phyloP scores from a whole-genome alignment of 2,888 invertebrate species.

The Tetranychus truncatus region DNA sequence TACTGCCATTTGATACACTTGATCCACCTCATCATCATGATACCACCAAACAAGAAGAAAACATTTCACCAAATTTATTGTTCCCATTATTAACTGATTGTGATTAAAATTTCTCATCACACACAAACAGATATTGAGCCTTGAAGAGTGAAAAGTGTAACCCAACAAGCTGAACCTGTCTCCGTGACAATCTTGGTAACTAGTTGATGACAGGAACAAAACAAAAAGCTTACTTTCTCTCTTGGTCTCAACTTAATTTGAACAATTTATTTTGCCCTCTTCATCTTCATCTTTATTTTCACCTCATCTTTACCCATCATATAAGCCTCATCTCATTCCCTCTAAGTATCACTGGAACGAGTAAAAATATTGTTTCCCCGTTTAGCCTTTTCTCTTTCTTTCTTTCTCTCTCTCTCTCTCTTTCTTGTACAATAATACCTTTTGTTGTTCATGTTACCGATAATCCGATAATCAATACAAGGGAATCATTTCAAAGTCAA shows the following conservation, averaged over 20 bases:
- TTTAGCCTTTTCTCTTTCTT: too few relatives aligned
- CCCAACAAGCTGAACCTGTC: background rate
- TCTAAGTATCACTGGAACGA: background rate
- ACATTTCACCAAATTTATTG: too few relatives aligned
- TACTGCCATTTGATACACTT: slow-evolving; percentile 1
- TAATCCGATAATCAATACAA: background rate
- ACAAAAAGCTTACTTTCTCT: background rate
- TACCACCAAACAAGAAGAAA: background rate
- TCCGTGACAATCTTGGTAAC: background rate
- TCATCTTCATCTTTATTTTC: background rate
- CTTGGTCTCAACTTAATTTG: background rate
- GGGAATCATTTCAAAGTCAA: background rate
- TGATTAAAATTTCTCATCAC: background rate
- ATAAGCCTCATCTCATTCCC: background rate
- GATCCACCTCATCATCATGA: background rate
- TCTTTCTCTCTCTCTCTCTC: too few relatives aligned
- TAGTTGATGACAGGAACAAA: background rate
- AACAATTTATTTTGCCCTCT: background rate
- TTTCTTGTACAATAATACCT: too few relatives aligned
- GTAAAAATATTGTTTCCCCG: too few relatives aligned
- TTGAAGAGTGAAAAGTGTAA: background rate
- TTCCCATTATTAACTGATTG: background rate
- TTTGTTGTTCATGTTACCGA: background rate
- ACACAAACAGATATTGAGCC: background rate
- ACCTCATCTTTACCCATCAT: background rate